These are phyloP conservation scores for Papilio gigon DNA, from an alignment of 2,888 invertebrate genomes.

Conservation along the genomic window DNA sequence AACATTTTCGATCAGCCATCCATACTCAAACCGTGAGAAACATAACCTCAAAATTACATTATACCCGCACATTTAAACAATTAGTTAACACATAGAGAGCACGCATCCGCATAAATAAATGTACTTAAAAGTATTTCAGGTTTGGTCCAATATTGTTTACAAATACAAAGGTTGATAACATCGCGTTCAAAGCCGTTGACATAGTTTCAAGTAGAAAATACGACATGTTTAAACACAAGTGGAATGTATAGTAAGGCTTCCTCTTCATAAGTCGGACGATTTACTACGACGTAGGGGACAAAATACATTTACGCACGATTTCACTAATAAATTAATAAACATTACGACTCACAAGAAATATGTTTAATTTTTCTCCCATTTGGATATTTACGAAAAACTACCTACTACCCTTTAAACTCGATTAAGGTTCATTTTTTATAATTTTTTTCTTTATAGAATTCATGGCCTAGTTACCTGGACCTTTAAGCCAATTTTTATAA, in stretches of 20 bases:
- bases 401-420: not conserved
- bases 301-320: constrained; percentile 28
- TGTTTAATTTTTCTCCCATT: not conserved
- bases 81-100: constrained; percentile 34
- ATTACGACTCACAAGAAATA: not conserved
- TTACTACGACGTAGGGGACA: constrained; percentile 43
- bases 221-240: constrained; percentile 72
- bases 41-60: constrained; percentile 16
- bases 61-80: not conserved
- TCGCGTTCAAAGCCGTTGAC: constrained; percentile 43
- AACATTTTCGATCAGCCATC: not conserved
- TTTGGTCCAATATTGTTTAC: constrained; percentile 73
- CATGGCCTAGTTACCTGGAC: too few species aligned
- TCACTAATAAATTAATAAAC: not conserved
- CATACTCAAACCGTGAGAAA: not conserved
- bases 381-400: not conserved
- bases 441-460: too few species aligned
- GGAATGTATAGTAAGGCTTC: constrained; percentile 80
- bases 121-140: constrained; percentile 56
- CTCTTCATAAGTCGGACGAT: constrained; percentile 73
- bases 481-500: too few species aligned
- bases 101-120: constrained; percentile 47
- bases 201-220: constrained; percentile 63
- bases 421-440: too few species aligned
- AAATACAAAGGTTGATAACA: constrained; percentile 51